A percentile compares a stretch with the other conserved stretches of the same genome.
Evolutionary conservation across 2,113 vertebrate genomes (phyloP).

Genomic region (Mastomys natalensis): DNA sequence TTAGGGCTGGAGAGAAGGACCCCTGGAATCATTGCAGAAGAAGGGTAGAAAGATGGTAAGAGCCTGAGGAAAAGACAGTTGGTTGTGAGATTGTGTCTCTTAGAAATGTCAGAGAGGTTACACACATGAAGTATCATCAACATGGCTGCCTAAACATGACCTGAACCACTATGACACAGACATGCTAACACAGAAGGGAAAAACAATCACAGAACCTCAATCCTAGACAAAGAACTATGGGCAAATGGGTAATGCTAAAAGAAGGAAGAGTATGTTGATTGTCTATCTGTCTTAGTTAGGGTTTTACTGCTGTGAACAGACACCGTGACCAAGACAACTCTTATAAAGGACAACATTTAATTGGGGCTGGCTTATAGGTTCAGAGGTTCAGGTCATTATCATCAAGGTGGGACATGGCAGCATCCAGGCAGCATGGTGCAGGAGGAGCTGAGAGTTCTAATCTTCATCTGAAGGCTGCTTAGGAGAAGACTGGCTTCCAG

Average conservation of each 20-base stretch:
- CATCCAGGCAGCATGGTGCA: too few relatives aligned
- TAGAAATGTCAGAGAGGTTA: background rate
- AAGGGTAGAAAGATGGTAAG: background rate
- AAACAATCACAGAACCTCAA: background rate
- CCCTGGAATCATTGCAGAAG: background rate
- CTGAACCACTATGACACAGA: background rate
- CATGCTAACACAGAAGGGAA: background rate
- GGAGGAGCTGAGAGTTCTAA: too few relatives aligned
- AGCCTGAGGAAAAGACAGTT: background rate
- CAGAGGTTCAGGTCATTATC: too few relatives aligned
- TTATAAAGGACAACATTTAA: too few relatives aligned
- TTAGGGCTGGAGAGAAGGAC: background rate
- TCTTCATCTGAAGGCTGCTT: too few relatives aligned
- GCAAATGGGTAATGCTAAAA: background rate
- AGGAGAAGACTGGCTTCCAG: too few relatives aligned
- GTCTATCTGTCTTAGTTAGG: background rate
- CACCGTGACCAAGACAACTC: too few relatives aligned
- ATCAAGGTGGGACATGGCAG: too few relatives aligned
- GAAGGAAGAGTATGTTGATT: background rate
- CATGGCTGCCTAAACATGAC: background rate
- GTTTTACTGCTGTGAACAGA: too few relatives aligned
- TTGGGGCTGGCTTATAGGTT: too few relatives aligned
- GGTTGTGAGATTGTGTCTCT: background rate
- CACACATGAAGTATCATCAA: background rate
- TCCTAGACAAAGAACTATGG: background rate